Percentiles rank a stretch among this genome's conserved stretches.
Conservation (phyloP, 2,797 vertebrate genomes). For the Poecilia picta region DNA sequence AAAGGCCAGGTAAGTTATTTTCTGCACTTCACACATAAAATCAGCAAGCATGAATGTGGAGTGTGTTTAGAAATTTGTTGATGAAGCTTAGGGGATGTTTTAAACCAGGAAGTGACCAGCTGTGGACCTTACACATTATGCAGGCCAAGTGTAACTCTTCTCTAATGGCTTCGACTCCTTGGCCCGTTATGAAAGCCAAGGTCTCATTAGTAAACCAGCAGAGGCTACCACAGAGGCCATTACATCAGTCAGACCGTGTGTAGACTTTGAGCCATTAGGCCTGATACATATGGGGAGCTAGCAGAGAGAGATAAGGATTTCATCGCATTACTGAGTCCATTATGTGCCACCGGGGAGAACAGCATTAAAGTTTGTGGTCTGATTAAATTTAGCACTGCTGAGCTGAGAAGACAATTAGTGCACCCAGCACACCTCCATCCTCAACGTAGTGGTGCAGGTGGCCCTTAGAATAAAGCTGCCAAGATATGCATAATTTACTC, state of each 20-base stretch:
- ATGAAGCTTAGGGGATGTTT: slow-evolving; percentile 39
- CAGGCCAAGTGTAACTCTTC: slow-evolving; percentile 58
- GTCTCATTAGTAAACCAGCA: slow-evolving; percentile 77
- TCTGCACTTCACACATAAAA: neutral
- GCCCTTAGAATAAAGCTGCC: slow-evolving; percentile 61
- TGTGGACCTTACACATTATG: slow-evolving; percentile 53
- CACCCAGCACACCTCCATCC: slow-evolving; percentile 63
- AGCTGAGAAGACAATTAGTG: slow-evolving; percentile 79
- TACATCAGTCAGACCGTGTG: slow-evolving; percentile 63
- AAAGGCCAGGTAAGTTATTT: neutral
- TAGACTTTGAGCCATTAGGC: slow-evolving; percentile 75
- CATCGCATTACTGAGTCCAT: slow-evolving; percentile 80
- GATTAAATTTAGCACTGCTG: slow-evolving; percentile 78
- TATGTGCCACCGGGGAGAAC: slow-evolving; percentile 69
- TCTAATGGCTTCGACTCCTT: slow-evolving; percentile 67
- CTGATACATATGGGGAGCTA: slow-evolving; percentile 71
- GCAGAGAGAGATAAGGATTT: slow-evolving; percentile 76
- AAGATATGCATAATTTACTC: slow-evolving; percentile 69
- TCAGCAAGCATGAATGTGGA: slow-evolving; percentile 17
- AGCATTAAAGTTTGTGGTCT: slow-evolving; percentile 78
- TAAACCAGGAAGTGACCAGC: slow-evolving; percentile 32
- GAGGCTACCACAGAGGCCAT: slow-evolving; percentile 73
- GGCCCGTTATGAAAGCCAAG: slow-evolving; percentile 54
- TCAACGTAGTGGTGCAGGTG: slow-evolving; percentile 62
- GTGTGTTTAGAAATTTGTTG: slow-evolving; percentile 35